Conservation (phyloP, 2,888 invertebrate species). For the Orthonychiurus folsomi region DNA sequence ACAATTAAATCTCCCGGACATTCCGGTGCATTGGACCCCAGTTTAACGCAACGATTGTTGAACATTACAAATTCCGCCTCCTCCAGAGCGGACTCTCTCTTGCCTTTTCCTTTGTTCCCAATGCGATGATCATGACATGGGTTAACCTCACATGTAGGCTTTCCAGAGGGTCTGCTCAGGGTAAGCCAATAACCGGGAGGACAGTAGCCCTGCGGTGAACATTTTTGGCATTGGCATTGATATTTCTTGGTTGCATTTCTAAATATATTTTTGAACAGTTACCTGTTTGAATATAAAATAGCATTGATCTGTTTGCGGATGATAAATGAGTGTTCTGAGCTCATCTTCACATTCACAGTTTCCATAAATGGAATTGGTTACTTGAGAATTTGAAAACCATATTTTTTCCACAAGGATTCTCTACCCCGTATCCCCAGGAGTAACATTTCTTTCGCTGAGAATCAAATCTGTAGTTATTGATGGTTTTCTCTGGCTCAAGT, state of each 20-base stretch:
- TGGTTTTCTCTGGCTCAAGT: background rate
- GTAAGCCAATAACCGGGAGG: background rate
- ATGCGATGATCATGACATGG: background rate
- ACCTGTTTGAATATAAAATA: slow-evolving; percentile 6
- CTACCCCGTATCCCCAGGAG: background rate
- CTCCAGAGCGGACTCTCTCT: background rate
- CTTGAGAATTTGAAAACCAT: background rate
- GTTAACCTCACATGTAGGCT: background rate
- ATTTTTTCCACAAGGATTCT: slow-evolving; percentile 5
- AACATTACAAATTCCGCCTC: background rate
- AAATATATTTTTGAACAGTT: slow-evolving; percentile 2
- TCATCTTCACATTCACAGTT: background rate
- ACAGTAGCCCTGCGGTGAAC: background rate
- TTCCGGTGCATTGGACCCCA: background rate
- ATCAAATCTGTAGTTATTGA: background rate
- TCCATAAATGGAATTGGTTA: background rate
- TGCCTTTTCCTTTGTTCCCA: background rate
- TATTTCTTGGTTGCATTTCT: too few species aligned
- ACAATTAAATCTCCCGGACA: background rate
- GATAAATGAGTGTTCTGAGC: background rate
- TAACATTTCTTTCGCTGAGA: background rate
- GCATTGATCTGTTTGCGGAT: slow-evolving; percentile 3
- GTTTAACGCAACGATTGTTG: slow-evolving; percentile 6
- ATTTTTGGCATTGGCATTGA: too few species aligned
- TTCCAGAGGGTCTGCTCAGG: background rate